These are phyloP conservation scores for Noturus placidus DNA, from an alignment of 2,113 vertebrate species.

Conservation along the genomic window DNA sequence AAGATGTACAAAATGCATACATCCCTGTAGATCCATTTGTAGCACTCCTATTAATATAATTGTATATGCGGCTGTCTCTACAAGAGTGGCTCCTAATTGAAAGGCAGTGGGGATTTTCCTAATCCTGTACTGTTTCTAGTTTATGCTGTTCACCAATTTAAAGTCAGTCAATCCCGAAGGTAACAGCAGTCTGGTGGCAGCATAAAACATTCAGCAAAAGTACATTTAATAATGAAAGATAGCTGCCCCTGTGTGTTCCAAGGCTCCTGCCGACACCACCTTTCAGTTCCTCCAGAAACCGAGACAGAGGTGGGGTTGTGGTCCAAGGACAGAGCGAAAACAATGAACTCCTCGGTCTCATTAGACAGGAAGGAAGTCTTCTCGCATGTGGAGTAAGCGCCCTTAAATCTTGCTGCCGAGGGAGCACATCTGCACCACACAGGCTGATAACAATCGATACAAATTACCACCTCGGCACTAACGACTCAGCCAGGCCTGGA, in stretches of 20 bases:
- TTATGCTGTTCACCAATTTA: constrained; percentile 60
- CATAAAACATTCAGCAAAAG: neutral
- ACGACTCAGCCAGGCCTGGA: constrained; percentile 27
- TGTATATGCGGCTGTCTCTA: neutral
- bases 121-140: constrained; percentile 48
- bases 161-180: constrained; percentile 37
- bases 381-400: constrained; percentile 50
- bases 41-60: neutral
- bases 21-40: constrained; percentile 36
- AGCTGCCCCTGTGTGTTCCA: neutral
- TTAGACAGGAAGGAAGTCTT: constrained; percentile 59
- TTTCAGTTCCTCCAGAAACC: constrained; percentile 10
- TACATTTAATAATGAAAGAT: neutral
- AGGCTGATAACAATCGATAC: constrained; percentile 44
- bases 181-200: neutral
- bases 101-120: constrained; percentile 3
- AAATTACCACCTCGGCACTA: constrained; percentile 29
- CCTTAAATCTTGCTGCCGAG: constrained; percentile 59
- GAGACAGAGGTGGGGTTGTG: constrained; percentile 1
- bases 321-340: constrained; percentile 36
- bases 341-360: constrained; percentile 59
- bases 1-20: neutral
- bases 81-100: constrained; percentile 42
- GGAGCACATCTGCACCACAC: constrained; percentile 22
- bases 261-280: neutral